phyloP scores from a whole-genome alignment of 2,888 invertebrate species.

The Bugulina stolonifera region DNA sequence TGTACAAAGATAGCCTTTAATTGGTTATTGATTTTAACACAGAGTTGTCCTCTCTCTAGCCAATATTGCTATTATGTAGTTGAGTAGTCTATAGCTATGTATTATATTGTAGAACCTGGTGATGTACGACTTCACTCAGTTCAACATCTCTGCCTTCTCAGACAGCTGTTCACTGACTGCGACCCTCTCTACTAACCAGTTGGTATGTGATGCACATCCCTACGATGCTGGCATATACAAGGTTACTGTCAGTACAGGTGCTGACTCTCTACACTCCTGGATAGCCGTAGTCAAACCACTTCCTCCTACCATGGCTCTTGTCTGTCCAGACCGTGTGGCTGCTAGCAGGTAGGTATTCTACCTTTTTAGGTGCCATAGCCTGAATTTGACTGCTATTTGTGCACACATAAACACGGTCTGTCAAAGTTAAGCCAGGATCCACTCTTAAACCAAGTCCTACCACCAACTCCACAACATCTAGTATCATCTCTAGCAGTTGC shows the following conservation, averaged over 20 bases:
- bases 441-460: too few species aligned
- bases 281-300: background rate
- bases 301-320: background rate
- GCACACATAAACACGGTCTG: too few species aligned
- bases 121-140: background rate
- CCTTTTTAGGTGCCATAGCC: too few species aligned
- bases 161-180: background rate
- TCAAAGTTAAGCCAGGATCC: too few species aligned
- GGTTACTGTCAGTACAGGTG: background rate
- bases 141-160: background rate
- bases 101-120: background rate
- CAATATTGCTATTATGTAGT: too few species aligned
- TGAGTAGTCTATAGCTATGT: too few species aligned
- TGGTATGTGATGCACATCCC: background rate
- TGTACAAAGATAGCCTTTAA: too few species aligned
- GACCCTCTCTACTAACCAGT: background rate
- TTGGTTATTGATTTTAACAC: too few species aligned
- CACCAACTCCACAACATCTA: too few species aligned
- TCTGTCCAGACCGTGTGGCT: background rate
- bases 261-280: background rate
- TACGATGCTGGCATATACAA: background rate
- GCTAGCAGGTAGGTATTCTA: constrained; percentile 13
- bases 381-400: too few species aligned
- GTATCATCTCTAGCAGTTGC: too few species aligned
- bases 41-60: too few species aligned